These are phyloP conservation scores for Vollenhovia emeryi DNA, from an alignment of 1,140 invertebrate species.

Conservation along the genomic window DNA sequence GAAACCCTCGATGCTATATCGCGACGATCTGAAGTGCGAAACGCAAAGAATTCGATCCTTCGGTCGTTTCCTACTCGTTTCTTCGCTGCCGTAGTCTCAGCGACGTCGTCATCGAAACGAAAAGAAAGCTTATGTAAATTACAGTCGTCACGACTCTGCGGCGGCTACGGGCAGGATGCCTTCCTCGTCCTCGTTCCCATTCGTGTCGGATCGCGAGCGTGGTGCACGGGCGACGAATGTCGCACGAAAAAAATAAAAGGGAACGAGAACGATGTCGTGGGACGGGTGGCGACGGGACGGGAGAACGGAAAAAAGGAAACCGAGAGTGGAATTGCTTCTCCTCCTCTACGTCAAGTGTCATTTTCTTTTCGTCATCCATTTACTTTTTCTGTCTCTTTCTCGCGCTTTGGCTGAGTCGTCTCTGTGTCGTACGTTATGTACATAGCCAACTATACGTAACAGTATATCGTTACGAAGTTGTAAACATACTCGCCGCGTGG, in stretches of 20 bases:
- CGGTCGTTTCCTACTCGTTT: conserved; percentile 13
- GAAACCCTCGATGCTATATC: conserved; percentile 6
- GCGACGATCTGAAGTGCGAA: conserved; percentile 20
- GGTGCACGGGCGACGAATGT: conserved; percentile 19
- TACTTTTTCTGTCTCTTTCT: conserved; percentile 52
- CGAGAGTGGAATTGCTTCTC: conserved; percentile 72
- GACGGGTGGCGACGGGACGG: background rate
- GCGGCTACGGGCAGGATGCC: conserved; percentile 44
- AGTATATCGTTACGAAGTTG: conserved; percentile 38
- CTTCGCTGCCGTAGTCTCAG: background rate
- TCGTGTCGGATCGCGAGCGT: conserved; percentile 39
- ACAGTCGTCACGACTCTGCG: conserved; percentile 55
- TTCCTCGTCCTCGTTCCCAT: conserved; percentile 17
- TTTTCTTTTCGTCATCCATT: conserved; percentile 71
- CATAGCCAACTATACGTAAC: conserved; percentile 5
- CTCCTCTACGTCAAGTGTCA: conserved; percentile 60
- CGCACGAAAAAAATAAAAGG: conserved; percentile 37
- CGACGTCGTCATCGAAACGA: conserved; percentile 60
- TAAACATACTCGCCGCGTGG: background rate
- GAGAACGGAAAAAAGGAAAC: conserved; percentile 71
- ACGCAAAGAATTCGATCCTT: conserved; percentile 57
- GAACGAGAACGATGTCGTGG: background rate
- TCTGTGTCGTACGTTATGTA: conserved; percentile 20
- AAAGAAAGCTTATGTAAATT: conserved; percentile 74
- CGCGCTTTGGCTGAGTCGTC: background rate